phyloP scores from a whole-genome alignment of 2,797 vertebrate genomes.

The Odontamblyopus rebecca region DNA sequence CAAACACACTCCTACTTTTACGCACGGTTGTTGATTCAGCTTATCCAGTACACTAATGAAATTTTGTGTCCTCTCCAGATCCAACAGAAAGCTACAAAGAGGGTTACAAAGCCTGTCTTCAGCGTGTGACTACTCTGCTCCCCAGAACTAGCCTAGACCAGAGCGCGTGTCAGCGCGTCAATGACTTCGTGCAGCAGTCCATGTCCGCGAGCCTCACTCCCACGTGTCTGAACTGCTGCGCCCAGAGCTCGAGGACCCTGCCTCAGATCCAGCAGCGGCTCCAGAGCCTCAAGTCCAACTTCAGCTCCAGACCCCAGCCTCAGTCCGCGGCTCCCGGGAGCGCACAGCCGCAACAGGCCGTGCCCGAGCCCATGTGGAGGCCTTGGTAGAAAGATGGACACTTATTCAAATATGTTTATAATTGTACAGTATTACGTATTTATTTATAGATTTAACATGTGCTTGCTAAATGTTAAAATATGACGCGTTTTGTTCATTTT shows the following conservation, averaged over 20 bases:
- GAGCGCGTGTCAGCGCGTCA: conserved; percentile 68
- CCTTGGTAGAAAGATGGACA: conserved; percentile 63
- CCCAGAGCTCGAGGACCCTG: conserved; percentile 41
- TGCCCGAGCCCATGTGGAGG: conserved; percentile 67
- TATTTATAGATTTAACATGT: conserved; percentile 12
- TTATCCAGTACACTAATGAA: conserved; percentile 31
- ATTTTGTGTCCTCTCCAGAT: conserved; percentile 21
- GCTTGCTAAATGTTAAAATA: not conserved
- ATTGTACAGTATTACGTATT: conserved; percentile 26
- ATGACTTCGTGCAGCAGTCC: conserved; percentile 75
- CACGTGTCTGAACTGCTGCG: conserved; percentile 70
- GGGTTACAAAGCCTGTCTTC: conserved; percentile 83
- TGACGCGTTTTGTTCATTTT: conserved; percentile 47
- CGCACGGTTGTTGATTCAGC: not conserved
- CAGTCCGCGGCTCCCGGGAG: conserved; percentile 28
- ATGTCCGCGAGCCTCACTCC: conserved; percentile 38
- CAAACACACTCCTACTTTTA: not conserved
- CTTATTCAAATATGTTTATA: not conserved
- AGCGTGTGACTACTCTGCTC: conserved; percentile 76
- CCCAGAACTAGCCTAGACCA: conserved; percentile 72
- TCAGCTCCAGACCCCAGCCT: conserved; percentile 40
- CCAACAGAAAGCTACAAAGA: conserved; percentile 76
- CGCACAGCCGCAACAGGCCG: conserved; percentile 28
- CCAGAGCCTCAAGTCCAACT: conserved; percentile 58
- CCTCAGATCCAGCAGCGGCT: conserved; percentile 70